Base-by-base conservation (phyloP, 2,888 invertebrate genomes). In the Dryobota labecula region DNA sequence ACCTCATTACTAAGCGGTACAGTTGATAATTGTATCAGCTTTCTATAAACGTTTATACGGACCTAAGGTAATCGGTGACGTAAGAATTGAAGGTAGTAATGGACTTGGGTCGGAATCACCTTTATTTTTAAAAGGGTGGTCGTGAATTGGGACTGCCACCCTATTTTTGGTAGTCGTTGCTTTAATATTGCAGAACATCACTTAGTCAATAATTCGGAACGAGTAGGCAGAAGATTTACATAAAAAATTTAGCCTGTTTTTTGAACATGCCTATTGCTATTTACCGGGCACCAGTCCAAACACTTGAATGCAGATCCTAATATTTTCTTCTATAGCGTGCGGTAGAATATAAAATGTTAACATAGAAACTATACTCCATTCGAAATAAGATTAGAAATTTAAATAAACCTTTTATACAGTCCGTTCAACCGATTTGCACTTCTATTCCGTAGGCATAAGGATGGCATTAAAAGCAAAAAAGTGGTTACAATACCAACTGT, bases 1-100 rank as follows among this genome's bases (percentile, higher is more conserved):
- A 65, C 65, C 61, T 62, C 73, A 58, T 41, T 0, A 2, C 33
- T 33, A 36, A 33, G 38, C 1, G 0, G 15, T 41, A 77, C 11
- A 36, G 77, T 65, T 68, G 24, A 67, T 49, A 61, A n/a, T 68
- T 60, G 36, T 45, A 8, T 15, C 18, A 9, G 20, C 9, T 33
- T 41, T 13, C 3, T 18, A 30, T 41, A 33, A 47, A 69, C 27
- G 47, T 70, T 56, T 43, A 45, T 49, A 60, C 54, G 60, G 65
- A 70, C 30, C 56, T 63, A 58, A 58, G 33, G 82, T 74, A 76
- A 78, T 73, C 70, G 69, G 41, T 60, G 53, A 73, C 64, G 66
- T 70, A 70, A 57, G 70, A 68, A 71, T 79, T 63, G 71, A 53
- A 72, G 53, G 69, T 58, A 61, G 61, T 73, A 79, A 70, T 73